Conservation (phyloP, 2,888 invertebrate genomes). For the Caenorhabditis panamensis region DNA sequence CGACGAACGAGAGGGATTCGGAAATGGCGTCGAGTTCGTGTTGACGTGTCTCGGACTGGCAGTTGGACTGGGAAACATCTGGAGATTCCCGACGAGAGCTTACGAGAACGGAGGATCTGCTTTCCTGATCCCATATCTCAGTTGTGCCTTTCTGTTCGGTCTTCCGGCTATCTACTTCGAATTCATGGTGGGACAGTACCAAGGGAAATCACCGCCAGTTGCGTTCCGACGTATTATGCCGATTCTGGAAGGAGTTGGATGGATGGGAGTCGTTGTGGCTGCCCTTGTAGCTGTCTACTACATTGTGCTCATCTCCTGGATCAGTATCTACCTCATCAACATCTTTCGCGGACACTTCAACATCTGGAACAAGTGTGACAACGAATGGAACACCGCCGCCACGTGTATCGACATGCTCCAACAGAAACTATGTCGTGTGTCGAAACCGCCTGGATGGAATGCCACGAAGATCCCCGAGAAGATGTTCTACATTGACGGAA, state of each 20-base stretch:
- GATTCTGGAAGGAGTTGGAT: constrained; percentile 86
- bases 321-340: constrained; percentile 68
- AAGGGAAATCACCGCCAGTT: constrained; percentile 43
- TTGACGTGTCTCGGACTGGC: constrained; percentile 73
- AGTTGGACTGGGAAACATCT: constrained; percentile 75
- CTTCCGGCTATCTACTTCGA: constrained; percentile 81
- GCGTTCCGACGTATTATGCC: constrained; percentile 48
- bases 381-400: constrained; percentile 50
- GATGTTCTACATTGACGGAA: background rate
- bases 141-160: constrained; percentile 81
- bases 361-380: constrained; percentile 62
- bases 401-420: constrained; percentile 42
- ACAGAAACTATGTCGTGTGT: constrained; percentile 25
- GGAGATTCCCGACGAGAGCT: constrained; percentile 62
- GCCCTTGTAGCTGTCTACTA: constrained; percentile 84
- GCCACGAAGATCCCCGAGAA: too few relatives aligned
- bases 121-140: constrained; percentile 81
- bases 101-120: constrained; percentile 71
- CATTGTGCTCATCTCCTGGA: constrained; percentile 77
- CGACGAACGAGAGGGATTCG: constrained; percentile 47
- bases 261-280: constrained; percentile 94
- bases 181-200: constrained; percentile 80
- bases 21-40: constrained; percentile 72
- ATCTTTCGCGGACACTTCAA: constrained; percentile 50
- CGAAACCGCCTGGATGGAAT: too few relatives aligned